A percentile compares a stretch with the other conserved stretches of the same genome.
phyloP scores from a whole-genome alignment of 2,113 vertebrate species.

The Chinchilla lanigera region DNA sequence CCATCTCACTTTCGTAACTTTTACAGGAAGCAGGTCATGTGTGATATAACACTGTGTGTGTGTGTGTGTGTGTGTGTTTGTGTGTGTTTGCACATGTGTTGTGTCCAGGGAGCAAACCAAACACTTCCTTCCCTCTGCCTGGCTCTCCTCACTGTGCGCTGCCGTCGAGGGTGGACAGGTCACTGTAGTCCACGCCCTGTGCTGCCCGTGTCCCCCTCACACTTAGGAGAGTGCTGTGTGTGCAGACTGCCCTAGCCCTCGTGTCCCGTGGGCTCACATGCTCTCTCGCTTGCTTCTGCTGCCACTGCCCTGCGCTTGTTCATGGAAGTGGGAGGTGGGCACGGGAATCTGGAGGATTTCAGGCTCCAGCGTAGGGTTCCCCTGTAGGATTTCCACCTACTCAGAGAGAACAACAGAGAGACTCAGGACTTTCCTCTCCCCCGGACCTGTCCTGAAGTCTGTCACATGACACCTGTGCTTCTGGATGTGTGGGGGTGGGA shows the following conservation, averaged over 20 bases:
- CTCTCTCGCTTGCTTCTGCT: neutral
- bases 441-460: neutral
- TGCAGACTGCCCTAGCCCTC: no score
- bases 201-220: neutral
- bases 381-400: neutral
- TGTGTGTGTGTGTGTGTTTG: no score
- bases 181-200: no score
- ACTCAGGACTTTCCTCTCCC: neutral
- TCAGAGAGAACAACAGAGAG: neutral
- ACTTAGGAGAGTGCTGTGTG: neutral
- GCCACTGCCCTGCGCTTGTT: neutral
- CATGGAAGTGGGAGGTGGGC: neutral
- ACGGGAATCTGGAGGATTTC: neutral
- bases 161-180: neutral
- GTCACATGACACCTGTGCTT: neutral
- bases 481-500: accelerated
- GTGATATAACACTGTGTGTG: neutral
- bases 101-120: neutral
- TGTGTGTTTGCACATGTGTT: neutral
- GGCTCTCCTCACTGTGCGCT: no score
- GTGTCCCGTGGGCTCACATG: neutral
- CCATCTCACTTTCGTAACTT: neutral
- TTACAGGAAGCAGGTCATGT: neutral
- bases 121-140: neutral
- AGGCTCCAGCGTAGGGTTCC: neutral